These are phyloP conservation scores for Acanthurus leucopareius DNA, from an alignment of 2,797 vertebrate genomes.

Conservation along the genomic window DNA sequence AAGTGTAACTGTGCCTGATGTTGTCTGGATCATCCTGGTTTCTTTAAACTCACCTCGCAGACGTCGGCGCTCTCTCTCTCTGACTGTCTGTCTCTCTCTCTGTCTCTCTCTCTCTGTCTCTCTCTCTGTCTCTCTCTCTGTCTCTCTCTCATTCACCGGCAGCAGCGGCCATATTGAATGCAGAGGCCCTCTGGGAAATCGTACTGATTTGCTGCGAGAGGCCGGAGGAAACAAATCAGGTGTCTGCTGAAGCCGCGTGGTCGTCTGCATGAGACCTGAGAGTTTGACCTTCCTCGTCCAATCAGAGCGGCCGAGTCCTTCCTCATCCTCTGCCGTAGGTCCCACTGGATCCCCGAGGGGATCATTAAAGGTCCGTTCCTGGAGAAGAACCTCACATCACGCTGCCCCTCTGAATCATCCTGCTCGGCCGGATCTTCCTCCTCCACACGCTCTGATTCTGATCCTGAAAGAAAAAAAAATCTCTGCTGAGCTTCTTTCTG, in stretches of 20 bases:
- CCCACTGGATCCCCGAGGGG: slow-evolving; percentile 44
- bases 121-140: no score
- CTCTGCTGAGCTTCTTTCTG: slow-evolving; percentile 29
- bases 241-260: slow-evolving; percentile 18
- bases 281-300: slow-evolving; percentile 53
- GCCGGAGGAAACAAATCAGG: slow-evolving; percentile 57
- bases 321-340: slow-evolving; percentile 55
- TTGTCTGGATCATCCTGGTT: background rate
- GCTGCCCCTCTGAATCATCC: slow-evolving; percentile 76
- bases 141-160: no score
- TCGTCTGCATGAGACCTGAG: slow-evolving; percentile 28
- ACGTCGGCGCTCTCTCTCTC: background rate
- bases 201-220: slow-evolving; percentile 44
- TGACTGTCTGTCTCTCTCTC: no score
- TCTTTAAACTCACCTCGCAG: background rate
- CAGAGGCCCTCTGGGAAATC: slow-evolving; percentile 25
- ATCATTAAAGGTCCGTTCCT: slow-evolving; percentile 74
- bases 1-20: background rate
- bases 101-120: no score
- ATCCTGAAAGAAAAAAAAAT: slow-evolving; percentile 46
- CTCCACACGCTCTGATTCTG: slow-evolving; percentile 77
- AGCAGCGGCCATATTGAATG: slow-evolving; percentile 17
- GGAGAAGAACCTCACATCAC: slow-evolving; percentile 60
- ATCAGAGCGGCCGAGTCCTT: slow-evolving; percentile 47
- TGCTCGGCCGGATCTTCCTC: slow-evolving; percentile 68